phyloP scores from a whole-genome alignment of 2,113 vertebrate species.

The Zosterops borbonicus region DNA sequence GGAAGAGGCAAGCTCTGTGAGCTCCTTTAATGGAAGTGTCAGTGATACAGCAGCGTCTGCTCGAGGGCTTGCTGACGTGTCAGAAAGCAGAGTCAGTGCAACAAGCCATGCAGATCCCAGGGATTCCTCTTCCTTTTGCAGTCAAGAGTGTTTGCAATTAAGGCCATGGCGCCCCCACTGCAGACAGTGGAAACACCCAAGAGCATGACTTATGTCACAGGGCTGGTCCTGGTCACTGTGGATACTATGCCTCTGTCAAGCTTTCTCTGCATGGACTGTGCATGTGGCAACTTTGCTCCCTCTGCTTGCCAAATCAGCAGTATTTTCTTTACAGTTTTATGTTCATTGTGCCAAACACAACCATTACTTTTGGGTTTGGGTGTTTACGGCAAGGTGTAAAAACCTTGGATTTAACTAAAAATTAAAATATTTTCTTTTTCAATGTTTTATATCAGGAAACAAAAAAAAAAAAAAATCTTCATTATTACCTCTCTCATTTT shows the following conservation, averaged over 20 bases:
- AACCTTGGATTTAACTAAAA: neutral
- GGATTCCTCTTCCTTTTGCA: neutral
- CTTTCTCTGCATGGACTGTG: neutral
- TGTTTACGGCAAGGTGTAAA: neutral
- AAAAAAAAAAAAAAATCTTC: neutral
- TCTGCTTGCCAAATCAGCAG: neutral
- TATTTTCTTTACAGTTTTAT: neutral
- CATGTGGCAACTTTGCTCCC: neutral
- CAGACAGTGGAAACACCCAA: accelerated
- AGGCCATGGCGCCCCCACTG: accelerated
- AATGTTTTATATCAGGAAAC: neutral
- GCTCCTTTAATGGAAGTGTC: neutral
- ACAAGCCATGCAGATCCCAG: neutral
- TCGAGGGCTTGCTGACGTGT: accelerated
- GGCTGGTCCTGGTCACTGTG: accelerated
- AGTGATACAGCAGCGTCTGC: neutral
- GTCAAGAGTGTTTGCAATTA: no score
- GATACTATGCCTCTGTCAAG: accelerated
- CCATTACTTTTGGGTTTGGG: neutral
- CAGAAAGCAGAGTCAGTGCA: neutral
- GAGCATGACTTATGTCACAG: accelerated
- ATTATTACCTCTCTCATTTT: accelerated
- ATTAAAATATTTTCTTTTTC: neutral
- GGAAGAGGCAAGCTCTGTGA: neutral
- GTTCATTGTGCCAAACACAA: neutral